Evolutionary conservation across 2,797 vertebrate genomes (phyloP).

Genomic region (Tokudaia tokunoshimensis): DNA sequence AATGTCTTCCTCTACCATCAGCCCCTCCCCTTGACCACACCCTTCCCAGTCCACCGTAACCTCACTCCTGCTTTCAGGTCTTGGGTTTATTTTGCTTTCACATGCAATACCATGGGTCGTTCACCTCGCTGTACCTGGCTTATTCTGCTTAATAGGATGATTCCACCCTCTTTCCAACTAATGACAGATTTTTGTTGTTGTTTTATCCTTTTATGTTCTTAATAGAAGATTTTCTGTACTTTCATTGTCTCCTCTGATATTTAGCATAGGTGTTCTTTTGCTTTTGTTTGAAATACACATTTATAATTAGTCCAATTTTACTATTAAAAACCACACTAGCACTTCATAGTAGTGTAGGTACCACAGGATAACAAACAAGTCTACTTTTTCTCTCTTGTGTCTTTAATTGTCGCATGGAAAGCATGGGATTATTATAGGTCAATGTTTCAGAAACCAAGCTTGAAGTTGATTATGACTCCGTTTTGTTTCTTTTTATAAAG

Average conservation of each 20-base stretch:
- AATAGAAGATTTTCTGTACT: not conserved
- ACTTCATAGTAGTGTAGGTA: not conserved
- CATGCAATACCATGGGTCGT: not conserved
- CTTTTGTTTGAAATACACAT: not conserved
- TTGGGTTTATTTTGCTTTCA: not conserved
- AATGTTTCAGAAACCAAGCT: not conserved
- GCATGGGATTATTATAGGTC: not conserved
- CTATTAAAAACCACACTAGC: not conserved
- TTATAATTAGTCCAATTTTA: not conserved
- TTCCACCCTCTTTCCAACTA: not conserved
- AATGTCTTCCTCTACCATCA: no score
- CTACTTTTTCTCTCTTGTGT: not conserved
- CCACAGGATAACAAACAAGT: not conserved
- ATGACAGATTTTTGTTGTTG: not conserved
- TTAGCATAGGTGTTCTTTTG: not conserved
- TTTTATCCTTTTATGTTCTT: not conserved
- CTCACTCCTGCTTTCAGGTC: not conserved
- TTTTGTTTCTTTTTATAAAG: not conserved
- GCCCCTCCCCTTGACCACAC: rapidly evolving
- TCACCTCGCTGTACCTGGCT: not conserved
- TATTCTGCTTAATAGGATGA: not conserved
- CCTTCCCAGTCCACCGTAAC: not conserved
- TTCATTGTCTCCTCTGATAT: not conserved
- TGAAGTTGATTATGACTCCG: no score
- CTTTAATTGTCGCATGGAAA: not conserved